Base-by-base conservation (phyloP, 2,888 invertebrate species). In the Hyppa rectilinea region DNA sequence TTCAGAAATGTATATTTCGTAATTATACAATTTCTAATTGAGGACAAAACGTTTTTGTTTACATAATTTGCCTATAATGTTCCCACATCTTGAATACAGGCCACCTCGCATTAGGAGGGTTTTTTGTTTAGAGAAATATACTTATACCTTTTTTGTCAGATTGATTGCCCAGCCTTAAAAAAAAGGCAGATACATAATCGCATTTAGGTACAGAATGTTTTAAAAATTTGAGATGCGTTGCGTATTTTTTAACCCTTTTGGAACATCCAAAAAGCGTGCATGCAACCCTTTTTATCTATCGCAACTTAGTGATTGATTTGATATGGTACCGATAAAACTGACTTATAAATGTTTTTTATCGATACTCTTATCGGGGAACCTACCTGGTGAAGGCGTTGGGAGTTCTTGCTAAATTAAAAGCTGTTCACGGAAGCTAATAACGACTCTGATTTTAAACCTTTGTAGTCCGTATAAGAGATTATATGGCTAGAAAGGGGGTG, bases 341-440 rank as follows among this genome's bases (percentile, higher is more conserved):
- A 62, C 59, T 73, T 69, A 71, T 47, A 55, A 82, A 77, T 63
- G 69, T 53, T 29, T 71, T 62, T 45, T 64, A 70, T 80, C 47
- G 56, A 66, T 62, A 6, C 26, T 59, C 43, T 69, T 77, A 69
- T 80, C 72, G 40, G 17, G 40, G 17, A 45, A 23, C 43, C n/a
- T 50, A 43, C 4, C 7, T 53, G 36, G 26, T 47, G 34, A 52
- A 38, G 34, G 14, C 55, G 20, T 47, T 58, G 29, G 2, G 43
- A 49, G 20, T 47, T 56, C 26, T 49, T 52, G 12, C 20, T 31
- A 64, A 52, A 65, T 29, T 29, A 40, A 50, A 64, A 71, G 62
- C 75, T 70, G 34, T 40, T 34, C 7, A 20, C 26, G 7, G 29
- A 29, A 34, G 12, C 23, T 52, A 61, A 36, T 23, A 49, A 23